Percentiles rank a stretch among this genome's conserved stretches.
These are phyloP conservation scores for Larimichthys polyactis DNA, from an alignment of 2,113 vertebrate genomes.

Conservation along the genomic window DNA sequence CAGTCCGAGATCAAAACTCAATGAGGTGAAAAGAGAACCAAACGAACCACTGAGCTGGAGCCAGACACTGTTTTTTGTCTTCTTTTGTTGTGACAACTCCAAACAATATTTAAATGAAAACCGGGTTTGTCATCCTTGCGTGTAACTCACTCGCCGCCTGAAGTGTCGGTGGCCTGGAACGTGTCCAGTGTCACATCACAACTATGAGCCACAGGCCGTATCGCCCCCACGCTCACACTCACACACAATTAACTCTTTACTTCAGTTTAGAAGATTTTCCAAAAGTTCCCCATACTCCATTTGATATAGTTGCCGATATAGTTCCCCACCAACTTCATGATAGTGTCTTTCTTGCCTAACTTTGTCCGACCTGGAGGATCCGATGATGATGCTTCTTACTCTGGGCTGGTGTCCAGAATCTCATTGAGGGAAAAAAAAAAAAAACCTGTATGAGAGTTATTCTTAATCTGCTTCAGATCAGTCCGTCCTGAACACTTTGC, in stretches of 20 bases:
- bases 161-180: slow-evolving; percentile 5
- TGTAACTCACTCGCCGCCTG: neutral
- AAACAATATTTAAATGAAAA: neutral
- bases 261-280: neutral
- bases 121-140: neutral
- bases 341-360: neutral
- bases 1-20: neutral
- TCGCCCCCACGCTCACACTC: neutral
- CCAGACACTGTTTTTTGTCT: neutral
- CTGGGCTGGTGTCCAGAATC: slow-evolving; percentile 7
- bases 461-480: slow-evolving; percentile 3
- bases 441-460: neutral
- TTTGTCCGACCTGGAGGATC: neutral
- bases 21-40: slow-evolving; percentile 1
- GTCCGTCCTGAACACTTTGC: slow-evolving; percentile 10
- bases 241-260: neutral
- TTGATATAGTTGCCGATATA: neutral
- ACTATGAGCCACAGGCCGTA: neutral
- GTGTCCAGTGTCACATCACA: neutral
- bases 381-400: neutral
- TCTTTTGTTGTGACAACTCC: neutral
- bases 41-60: neutral
- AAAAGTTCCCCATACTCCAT: neutral
- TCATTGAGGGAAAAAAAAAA: neutral
- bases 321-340: neutral